Evolutionary conservation across 2,888 invertebrate genomes (phyloP).

Genomic region (Tipula vernalis): DNA sequence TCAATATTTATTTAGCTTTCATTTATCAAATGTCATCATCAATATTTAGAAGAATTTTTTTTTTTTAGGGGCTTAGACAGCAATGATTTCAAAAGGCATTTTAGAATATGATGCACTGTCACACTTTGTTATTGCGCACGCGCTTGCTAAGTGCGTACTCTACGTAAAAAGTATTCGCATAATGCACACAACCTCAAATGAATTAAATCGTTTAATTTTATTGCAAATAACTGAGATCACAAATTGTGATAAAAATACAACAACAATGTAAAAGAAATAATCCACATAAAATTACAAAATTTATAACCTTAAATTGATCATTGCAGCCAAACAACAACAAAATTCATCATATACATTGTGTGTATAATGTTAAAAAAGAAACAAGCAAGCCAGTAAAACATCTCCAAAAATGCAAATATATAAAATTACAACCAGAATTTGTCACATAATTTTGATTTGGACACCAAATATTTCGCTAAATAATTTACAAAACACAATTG

Average conservation of each 20-base stretch:
- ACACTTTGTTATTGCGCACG: background rate
- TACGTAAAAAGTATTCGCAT: background rate
- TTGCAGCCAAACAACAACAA: background rate
- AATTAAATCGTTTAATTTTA: background rate
- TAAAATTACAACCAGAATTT: background rate
- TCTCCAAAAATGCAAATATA: background rate
- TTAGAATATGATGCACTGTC: background rate
- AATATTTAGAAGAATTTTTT: background rate
- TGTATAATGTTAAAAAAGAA: background rate
- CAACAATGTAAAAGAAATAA: background rate
- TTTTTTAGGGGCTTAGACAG: background rate
- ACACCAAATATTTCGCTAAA: background rate
- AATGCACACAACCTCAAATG: background rate
- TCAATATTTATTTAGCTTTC: conserved; percentile 5
- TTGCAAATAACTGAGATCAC: background rate
- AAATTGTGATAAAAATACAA: background rate
- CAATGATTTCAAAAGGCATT: background rate
- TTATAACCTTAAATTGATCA: background rate
- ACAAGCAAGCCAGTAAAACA: background rate
- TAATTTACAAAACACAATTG: background rate
- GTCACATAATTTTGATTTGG: background rate
- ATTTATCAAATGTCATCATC: background rate
- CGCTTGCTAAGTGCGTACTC: background rate
- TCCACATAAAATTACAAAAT: background rate
- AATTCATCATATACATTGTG: background rate